phyloP scores from a whole-genome alignment of 1,140 invertebrate species.

The Chelonus insularis region DNA sequence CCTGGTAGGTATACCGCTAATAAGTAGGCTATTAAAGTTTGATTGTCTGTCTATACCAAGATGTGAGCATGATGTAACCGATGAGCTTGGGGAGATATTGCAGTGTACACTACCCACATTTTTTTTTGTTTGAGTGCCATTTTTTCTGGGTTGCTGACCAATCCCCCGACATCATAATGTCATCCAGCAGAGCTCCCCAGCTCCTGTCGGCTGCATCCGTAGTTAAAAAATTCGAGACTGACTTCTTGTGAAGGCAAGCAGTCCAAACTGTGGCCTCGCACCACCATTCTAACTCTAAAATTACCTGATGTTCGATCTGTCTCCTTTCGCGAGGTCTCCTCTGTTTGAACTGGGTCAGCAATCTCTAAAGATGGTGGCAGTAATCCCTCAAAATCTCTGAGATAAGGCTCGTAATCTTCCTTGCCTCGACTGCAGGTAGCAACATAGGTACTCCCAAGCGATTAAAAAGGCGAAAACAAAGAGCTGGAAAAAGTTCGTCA shows the following conservation, averaged over 20 bases:
- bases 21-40: conserved; percentile 33
- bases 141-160: conserved; percentile 24
- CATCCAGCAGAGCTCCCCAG: conserved; percentile 33
- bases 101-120: conserved; percentile 29
- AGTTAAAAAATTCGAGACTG: conserved; percentile 5
- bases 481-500: too few relatives aligned
- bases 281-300: conserved; percentile 14
- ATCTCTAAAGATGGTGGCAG: conserved; percentile 3
- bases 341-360: conserved; percentile 1
- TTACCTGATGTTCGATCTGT: neutral
- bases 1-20: conserved; percentile 36
- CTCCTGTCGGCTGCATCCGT: conserved; percentile 32
- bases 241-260: neutral
- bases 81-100: conserved; percentile 23
- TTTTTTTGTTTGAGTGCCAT: conserved; percentile 38
- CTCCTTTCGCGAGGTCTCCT: conserved; percentile 3
- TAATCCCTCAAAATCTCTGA: neutral
- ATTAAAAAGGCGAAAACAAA: too few relatives aligned
- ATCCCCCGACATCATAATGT: conserved; percentile 20
- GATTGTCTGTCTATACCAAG: conserved; percentile 37
- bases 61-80: conserved; percentile 23
- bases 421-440: conserved; percentile 18
- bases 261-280: neutral
- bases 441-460: too few relatives aligned
- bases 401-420: conserved; percentile 1